Evolutionary conservation across 2,888 invertebrate species (phyloP), one percentile per base, ranked within the genome.

Genomic region (Acanthoscelides obtectus): DNA sequence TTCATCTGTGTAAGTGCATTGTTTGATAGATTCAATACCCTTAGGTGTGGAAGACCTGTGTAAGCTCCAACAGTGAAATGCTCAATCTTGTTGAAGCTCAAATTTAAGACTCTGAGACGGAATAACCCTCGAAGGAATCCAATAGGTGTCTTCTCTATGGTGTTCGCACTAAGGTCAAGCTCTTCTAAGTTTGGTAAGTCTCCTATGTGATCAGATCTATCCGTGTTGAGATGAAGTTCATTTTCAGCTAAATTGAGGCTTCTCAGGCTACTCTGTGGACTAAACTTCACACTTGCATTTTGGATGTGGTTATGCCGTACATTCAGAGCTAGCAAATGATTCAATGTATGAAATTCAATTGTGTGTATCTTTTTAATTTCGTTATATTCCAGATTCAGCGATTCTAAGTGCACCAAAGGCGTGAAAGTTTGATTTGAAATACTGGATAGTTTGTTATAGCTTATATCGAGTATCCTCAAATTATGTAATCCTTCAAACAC

Each of bases 31-130:
- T 84, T 84, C 20, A 84, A 72, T 20, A 73, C 72, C 22, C 80
- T 75, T 27, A 84, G 74, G 72, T 82, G 81, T 0, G 84, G 83
- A 65, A 84, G 72, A 5, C 83, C 82, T 4, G 79, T 75, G 73
- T 80, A 84, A 0, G 77, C 72, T 4, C 82, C 81, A 0, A 82
- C 82, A 70, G 80, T 77, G 6, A 85, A 75, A 71, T 80, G 76
- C 0, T 72, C 77, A 4, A 85, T 72, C 20, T 79, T 78, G 73
- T 85, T 85, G 45, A 75, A 69, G 0, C 81, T 79, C 12, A 85
- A 74, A 75, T 83, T 82, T 45, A 85, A 72, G 25, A 77, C 73
- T 17, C 79, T 75, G 3, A 85, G 70, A 45, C 74, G 75, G 27
- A 80, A 80, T 65, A 84, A 73, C 22, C 80, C 79, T 64, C 76